Conservation (phyloP, 1,140 invertebrate genomes). For the Psix sp. region DNA sequence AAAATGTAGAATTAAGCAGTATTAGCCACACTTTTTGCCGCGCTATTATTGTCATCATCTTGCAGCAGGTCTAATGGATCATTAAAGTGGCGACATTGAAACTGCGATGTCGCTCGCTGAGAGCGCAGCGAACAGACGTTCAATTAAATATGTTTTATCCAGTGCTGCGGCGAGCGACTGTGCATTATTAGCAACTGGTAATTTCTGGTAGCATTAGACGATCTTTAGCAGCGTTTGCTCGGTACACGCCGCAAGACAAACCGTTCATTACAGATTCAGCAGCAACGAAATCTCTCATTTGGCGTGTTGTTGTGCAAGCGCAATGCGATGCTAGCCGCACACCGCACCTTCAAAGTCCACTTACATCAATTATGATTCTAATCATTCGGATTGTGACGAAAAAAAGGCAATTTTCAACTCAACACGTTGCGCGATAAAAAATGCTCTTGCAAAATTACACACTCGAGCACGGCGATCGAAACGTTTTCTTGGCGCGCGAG, state of each 20-base stretch:
- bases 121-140: not conserved
- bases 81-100: not conserved
- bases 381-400: conserved; percentile 33
- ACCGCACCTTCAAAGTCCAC: conserved; percentile 46
- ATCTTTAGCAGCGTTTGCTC: not conserved
- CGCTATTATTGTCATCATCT: too few species aligned
- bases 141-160: conserved; percentile 22
- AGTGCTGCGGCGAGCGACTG: not conserved
- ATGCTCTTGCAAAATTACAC: conserved; percentile 16
- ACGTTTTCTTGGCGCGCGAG: conserved; percentile 2
- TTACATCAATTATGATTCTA: conserved; percentile 50
- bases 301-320: conserved; percentile 39
- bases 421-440: conserved; percentile 34
- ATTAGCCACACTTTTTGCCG: too few species aligned
- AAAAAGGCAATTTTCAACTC: conserved; percentile 57
- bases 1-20: too few species aligned
- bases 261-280: conserved; percentile 8
- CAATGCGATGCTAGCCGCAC: conserved; percentile 37
- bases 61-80: not conserved
- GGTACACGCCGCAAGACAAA: not conserved
- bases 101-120: not conserved
- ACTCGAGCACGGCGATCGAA: not conserved
- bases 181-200: not conserved
- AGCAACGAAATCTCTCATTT: conserved; percentile 17
- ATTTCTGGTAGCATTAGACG: conserved; percentile 3